A percentile compares a stretch with the other conserved stretches of the same genome.
phyloP scores from a whole-genome alignment of 2,888 invertebrate species.

The Acrobasis repandana region DNA sequence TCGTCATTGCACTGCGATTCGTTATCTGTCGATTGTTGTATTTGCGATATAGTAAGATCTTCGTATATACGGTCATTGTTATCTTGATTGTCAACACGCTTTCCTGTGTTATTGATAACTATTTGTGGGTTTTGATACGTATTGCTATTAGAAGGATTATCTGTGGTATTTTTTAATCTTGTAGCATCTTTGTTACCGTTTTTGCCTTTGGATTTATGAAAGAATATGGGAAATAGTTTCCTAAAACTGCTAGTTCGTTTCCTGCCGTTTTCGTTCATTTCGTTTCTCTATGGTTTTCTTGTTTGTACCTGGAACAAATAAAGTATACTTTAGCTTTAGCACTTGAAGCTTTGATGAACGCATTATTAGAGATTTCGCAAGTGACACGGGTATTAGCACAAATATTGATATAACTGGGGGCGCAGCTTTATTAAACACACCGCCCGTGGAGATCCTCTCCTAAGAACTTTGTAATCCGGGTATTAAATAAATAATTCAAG shows the following conservation, averaged over 20 bases:
- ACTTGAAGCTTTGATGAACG: too few relatives aligned
- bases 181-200: constrained; percentile 45
- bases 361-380: too few relatives aligned
- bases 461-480: constrained; percentile 11
- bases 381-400: too few relatives aligned
- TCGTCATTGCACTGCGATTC: constrained; percentile 45
- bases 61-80: constrained; percentile 68
- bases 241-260: constrained; percentile 67
- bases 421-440: constrained; percentile 10
- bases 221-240: constrained; percentile 70
- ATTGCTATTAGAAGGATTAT: constrained; percentile 46
- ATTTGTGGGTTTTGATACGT: constrained; percentile 64
- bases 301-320: constrained; percentile 37
- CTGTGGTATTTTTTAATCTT: constrained; percentile 33
- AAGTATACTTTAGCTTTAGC: constrained; percentile 4
- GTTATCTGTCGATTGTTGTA: constrained; percentile 39
- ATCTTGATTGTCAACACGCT: constrained; percentile 34
- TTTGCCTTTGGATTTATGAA: constrained; percentile 64
- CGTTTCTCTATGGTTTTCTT: constrained; percentile 23
- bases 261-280: constrained; percentile 63
- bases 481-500: constrained; percentile 11
- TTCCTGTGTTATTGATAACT: constrained; percentile 47
- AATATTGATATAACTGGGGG: constrained; percentile 1
- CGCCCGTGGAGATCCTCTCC: neutral
- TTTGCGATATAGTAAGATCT: constrained; percentile 54